Base-by-base conservation (phyloP, 2,888 invertebrate genomes). In the Sarcophaga caerulescens region DNA sequence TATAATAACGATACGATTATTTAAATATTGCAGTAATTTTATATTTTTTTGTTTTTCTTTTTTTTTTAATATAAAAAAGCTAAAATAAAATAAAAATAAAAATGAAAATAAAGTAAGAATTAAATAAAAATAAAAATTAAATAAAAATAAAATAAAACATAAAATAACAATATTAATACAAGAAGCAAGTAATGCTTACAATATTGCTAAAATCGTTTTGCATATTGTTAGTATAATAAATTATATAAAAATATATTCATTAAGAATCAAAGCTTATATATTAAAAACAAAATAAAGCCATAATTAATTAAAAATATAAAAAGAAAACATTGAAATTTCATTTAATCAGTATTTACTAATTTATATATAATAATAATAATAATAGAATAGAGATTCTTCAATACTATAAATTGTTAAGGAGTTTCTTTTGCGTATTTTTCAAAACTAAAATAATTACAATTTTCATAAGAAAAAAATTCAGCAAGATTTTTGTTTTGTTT, bases 1-100 rank as follows among this genome's bases (percentile, higher is more conserved):
- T 71, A 66, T 44, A 52, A 52, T 52, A 82, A 80, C 45, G 76
- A 68, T 62, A 80, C 77, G 23, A 74, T 82, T 80, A 71, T 75
- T 76, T 52, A 77, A 80, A 82, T 85, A 82, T 82, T 85, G 69
- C 71, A 77, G 66, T 35, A 70, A 57, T 68, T 60, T 25, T 68
- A 66, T n/a, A 35, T 35, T 47, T 52, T 14, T 52, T 14, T 52
- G 8, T 35, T 35, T 35, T 35, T 35, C 2, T 35, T 35, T 10
- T 35, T 35, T 35, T 35, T 35, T 35, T 35, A 35, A 35, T 35
- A 35, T 35, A 35, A 35, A 70, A 59, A 47, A 71, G 35, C 59
- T 21, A 60, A 81, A 17, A 47, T 52, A 52, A 23, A 59, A 71
- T 35, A 59, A 69, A 59, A 70, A 73, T 63, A 57, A 63, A 6